A percentile compares a stretch with the other conserved stretches of the same genome.
These are phyloP conservation scores for Acanthosepion esculentum DNA, from an alignment of 2,888 invertebrate genomes.

Conservation along the genomic window DNA sequence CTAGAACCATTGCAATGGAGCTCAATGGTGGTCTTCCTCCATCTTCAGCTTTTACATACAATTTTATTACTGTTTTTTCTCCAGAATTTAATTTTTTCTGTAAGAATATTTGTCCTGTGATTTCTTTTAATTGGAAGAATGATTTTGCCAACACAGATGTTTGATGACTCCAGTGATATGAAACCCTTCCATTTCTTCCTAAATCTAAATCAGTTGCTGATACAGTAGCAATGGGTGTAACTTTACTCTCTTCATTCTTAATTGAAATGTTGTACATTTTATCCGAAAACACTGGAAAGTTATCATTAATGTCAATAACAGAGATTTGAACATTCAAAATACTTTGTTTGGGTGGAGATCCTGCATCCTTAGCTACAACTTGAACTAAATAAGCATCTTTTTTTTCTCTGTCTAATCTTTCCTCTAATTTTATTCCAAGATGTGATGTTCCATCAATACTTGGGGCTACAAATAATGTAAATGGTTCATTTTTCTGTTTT, in stretches of 20 bases:
- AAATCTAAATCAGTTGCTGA: not conserved
- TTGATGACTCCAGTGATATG: not conserved
- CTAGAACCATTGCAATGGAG: too few relatives aligned
- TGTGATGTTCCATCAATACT: not conserved
- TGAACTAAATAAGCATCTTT: not conserved
- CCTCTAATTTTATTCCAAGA: not conserved
- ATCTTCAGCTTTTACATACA: too few relatives aligned
- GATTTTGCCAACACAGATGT: not conserved
- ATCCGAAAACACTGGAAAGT: conserved; percentile 93
- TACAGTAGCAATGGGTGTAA: not conserved
- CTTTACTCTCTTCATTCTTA: not conserved
- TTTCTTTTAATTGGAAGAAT: not conserved
- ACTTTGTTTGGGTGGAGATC: not conserved
- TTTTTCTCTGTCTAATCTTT: not conserved
- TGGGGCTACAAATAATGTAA: not conserved
- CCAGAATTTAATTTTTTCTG: not conserved
- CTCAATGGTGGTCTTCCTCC: too few relatives aligned
- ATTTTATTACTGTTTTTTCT: too few relatives aligned
- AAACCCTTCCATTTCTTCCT: not conserved
- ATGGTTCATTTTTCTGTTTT: not conserved
- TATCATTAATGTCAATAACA: conserved; percentile 95
- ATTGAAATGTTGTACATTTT: conserved; percentile 55
- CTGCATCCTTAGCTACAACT: not conserved
- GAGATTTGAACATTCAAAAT: conserved; percentile 69
- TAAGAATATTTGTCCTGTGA: not conserved